Percentiles rank a stretch among this genome's conserved stretches.
phyloP scores from a whole-genome alignment of 1,140 invertebrate genomes.

The Nilaparvata lugens region DNA sequence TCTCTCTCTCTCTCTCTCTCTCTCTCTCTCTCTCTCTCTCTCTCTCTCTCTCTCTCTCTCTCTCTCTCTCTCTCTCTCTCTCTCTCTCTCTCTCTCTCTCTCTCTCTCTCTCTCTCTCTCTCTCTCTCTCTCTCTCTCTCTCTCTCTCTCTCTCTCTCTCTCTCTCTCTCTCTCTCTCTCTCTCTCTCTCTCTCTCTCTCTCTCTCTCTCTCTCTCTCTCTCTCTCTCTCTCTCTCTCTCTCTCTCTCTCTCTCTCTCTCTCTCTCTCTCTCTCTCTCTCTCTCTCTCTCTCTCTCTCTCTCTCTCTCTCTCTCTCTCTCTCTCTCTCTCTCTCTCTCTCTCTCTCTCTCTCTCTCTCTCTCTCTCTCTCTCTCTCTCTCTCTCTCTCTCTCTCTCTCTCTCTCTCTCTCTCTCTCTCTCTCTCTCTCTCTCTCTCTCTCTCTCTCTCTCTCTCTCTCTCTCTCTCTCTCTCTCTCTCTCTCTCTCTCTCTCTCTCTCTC shows the following conservation, averaged over 20 bases:
- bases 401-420: too few species aligned
- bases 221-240: background rate
- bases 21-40: constrained; percentile 9
- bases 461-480: too few species aligned
- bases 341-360: too few species aligned
- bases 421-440: too few species aligned
- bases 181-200: background rate
- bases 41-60: constrained; percentile 9
- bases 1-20: constrained; percentile 8
- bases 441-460: too few species aligned
- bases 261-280: background rate
- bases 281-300: too few species aligned
- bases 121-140: constrained; percentile 13
- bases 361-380: too few species aligned
- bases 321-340: too few species aligned
- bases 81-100: too few species aligned
- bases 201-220: background rate
- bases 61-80: background rate
- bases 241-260: constrained; percentile 13
- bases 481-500: too few species aligned
- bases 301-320: too few species aligned
- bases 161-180: constrained; percentile 9
- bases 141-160: background rate
- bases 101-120: constrained; percentile 1
- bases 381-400: too few species aligned